Conservation (phyloP, 2,888 invertebrate species). For the Ectemnius lituratus region DNA sequence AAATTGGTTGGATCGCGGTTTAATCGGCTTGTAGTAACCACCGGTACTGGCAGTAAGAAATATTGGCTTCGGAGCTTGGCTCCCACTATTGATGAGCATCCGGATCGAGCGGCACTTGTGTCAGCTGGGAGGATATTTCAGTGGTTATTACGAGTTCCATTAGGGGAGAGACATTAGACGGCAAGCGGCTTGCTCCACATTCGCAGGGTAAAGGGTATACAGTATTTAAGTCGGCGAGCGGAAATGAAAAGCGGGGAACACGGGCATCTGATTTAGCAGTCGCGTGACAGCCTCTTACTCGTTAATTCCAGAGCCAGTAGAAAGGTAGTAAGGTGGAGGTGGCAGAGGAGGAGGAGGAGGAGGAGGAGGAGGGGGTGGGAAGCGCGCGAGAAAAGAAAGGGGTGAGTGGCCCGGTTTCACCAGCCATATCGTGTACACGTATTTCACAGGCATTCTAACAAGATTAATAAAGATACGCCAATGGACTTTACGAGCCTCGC, state of each 20-base stretch:
- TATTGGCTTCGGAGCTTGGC: neutral
- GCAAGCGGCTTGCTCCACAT: too few relatives aligned
- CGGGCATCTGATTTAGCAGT: slow-evolving; percentile 23
- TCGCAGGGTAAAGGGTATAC: too few relatives aligned
- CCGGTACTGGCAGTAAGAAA: slow-evolving; percentile 21
- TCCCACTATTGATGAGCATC: neutral
- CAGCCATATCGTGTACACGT: neutral
- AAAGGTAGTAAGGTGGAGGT: slow-evolving; percentile 30
- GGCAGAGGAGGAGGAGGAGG: too few relatives aligned
- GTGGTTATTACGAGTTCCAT: too few relatives aligned
- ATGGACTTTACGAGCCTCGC: slow-evolving; percentile 17
- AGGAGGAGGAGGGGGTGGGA: neutral
- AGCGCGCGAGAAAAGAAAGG: slow-evolving; percentile 13
- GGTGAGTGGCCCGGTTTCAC: slow-evolving; percentile 27
- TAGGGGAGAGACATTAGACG: too few relatives aligned
- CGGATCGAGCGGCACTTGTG: neutral
- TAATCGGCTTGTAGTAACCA: slow-evolving; percentile 30
- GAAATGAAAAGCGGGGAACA: slow-evolving; percentile 1
- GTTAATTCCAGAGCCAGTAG: neutral
- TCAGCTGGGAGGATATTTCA: neutral
- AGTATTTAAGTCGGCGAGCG: neutral
- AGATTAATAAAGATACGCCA: slow-evolving; percentile 50
- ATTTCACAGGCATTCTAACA: slow-evolving; percentile 31
- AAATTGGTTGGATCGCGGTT: slow-evolving; percentile 45
- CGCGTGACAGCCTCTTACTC: slow-evolving; percentile 26